Percentiles rank a stretch among this genome's conserved stretches.
Evolutionary conservation across 2,797 vertebrate genomes (phyloP).

Genomic region (Rhinogobio ventralis): DNA sequence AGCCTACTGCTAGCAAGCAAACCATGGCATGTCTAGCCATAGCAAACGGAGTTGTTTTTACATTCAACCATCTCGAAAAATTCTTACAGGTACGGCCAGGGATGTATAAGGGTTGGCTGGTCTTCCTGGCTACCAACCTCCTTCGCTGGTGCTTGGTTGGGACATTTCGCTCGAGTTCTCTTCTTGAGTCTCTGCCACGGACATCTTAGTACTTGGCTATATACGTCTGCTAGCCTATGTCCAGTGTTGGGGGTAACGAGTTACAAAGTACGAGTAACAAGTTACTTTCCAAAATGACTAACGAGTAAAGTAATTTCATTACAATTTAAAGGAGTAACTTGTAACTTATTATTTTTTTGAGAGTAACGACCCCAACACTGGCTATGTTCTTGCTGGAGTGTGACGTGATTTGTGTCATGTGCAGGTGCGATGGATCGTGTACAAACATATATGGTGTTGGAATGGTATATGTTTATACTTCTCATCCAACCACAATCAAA

Average conservation of each 20-base stretch:
- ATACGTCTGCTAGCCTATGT: background rate
- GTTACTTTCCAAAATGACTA: no score
- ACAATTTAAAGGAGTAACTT: no score
- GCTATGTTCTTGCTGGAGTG: background rate
- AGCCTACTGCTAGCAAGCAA: no score
- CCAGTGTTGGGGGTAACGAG: background rate
- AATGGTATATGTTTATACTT: constrained; percentile 9
- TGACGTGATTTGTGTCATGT: background rate
- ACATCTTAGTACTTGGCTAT: background rate
- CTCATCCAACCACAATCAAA: background rate
- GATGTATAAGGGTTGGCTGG: background rate
- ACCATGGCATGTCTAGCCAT: no score
- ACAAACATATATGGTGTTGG: background rate
- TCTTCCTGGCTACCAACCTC: constrained; percentile 15
- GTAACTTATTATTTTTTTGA: no score
- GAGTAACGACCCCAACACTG: no score
- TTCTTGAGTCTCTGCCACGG: background rate
- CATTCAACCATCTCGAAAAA: no score
- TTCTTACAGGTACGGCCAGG: background rate
- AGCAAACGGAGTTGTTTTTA: no score
- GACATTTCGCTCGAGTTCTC: background rate
- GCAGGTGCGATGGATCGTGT: constrained; percentile 3
- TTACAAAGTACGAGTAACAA: background rate
- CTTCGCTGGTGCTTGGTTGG: background rate
- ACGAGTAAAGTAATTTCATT: no score